phyloP scores from a whole-genome alignment of 2,113 vertebrate species.

The Propithecus coquereli region DNA sequence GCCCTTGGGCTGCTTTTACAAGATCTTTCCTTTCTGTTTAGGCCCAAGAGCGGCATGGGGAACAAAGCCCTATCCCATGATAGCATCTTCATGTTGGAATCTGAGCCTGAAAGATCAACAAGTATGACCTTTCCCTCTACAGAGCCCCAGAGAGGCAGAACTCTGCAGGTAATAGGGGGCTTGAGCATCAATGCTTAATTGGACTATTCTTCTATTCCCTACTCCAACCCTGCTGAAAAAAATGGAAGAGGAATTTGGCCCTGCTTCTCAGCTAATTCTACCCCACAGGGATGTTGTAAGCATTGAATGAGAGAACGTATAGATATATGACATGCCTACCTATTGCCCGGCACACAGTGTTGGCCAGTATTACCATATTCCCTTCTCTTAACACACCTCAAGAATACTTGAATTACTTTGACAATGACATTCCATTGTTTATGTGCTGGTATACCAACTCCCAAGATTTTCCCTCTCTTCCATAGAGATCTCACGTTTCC shows the following conservation, averaged over 20 bases:
- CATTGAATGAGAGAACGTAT: not conserved
- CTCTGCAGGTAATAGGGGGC: conserved; percentile 45
- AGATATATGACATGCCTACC: not conserved
- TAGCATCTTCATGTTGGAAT: conserved; percentile 88
- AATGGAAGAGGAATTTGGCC: not conserved
- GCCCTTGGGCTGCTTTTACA: conserved; percentile 38
- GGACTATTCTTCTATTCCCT: not conserved
- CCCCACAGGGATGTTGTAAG: not conserved
- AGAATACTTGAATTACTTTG: not conserved
- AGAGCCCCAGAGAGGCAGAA: not conserved
- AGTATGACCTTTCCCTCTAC: not conserved
- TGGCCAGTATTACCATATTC: not conserved
- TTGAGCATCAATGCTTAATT: not conserved
- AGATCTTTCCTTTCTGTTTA: conserved; percentile 72
- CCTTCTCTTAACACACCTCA: not conserved
- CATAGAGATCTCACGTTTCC: not conserved
- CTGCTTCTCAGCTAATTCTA: not conserved
- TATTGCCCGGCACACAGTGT: not conserved
- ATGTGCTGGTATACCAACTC: not conserved
- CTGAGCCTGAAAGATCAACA: conserved; percentile 77
- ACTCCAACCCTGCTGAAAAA: not conserved
- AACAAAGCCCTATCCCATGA: conserved; percentile 92
- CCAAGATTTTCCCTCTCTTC: conserved; percentile 6
- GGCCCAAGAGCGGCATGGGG: conserved; percentile 86
- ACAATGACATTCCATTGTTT: not conserved